Evolutionary conservation across 2,797 vertebrate species (phyloP), one percentile per base, ranked within the genome.

Genomic region (Clarias fuscus): DNA sequence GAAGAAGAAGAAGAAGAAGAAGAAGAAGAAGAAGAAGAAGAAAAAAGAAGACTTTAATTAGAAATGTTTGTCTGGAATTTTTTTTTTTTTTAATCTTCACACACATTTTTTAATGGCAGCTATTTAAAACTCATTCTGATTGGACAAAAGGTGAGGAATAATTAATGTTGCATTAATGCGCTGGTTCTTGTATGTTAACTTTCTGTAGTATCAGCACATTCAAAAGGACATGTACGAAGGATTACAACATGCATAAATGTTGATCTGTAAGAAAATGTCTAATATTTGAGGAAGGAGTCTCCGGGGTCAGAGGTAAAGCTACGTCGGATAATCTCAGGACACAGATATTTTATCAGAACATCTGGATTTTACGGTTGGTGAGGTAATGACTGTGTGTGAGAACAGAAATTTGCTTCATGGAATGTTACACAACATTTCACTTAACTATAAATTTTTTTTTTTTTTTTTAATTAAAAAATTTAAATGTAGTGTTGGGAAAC

Each of bases 1-100:
- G 48, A 64, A 64, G 24, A n/a, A 33, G 18, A 30, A 82, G 86
- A 84, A 85, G 83, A 53, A 70, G 22, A 8, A 82, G 86, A 84
- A 85, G 83, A 53, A 70, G 22, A 8, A n/a, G n/a, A n/a, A n/a
- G 40, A 37, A 56, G 48, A 64, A 64, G 24, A n/a, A 33, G 18
- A 30, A n/a, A 82, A 86, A 84, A 85, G 83, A 53, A 70, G 22
- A 8, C 7, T 48, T 81, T 20, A 5, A 56, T 82, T 67, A 67
- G 43, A 68, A 68, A 17, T 0, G 13, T n/a, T 64, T 30, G 11
- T 77, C 15, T 4, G 7, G 53, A 48, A 48, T 1, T 33, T 33
- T 33, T 33, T 33, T 33, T 33, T 33, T 33, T 33, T 33, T 33
- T 1, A 56, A 14, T 14, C 62, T 18, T 13, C 8, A 20, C 7